These are phyloP conservation scores for Danio kyathit DNA, from an alignment of 2,797 vertebrate species.

Conservation along the genomic window DNA sequence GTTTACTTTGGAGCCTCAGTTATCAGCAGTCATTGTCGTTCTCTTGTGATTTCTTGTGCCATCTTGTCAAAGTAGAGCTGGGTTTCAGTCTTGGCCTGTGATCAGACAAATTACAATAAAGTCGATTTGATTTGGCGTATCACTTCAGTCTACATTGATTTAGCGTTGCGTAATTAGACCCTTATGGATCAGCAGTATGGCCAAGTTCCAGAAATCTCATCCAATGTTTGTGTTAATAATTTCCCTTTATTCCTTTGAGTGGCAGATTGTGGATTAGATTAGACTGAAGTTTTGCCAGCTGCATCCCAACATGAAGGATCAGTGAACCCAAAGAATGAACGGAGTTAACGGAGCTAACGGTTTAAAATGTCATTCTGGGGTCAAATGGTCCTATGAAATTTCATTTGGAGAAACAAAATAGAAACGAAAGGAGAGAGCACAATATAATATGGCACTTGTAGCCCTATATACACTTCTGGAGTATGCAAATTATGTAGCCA, in stretches of 20 bases:
- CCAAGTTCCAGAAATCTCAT: not conserved
- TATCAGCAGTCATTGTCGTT: conserved; percentile 17
- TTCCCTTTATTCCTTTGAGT: conserved; percentile 3
- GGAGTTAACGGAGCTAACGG: not conserved
- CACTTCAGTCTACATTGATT: conserved; percentile 17
- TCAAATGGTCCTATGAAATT: not conserved
- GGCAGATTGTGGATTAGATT: conserved; percentile 32
- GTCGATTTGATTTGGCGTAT: conserved; percentile 26
- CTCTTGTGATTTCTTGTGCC: conserved; percentile 13
- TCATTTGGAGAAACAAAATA: not conserved
- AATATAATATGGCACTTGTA: no score
- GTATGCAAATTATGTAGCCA: no score
- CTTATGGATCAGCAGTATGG: conserved; percentile 11
- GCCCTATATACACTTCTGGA: no score
- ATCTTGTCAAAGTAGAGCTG: conserved; percentile 9
- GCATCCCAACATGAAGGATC: conserved; percentile 9
- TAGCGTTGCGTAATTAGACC: conserved; percentile 17
- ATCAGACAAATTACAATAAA: conserved; percentile 32
- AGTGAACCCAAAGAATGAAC: conserved; percentile 1
- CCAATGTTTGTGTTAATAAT: conserved; percentile 25
- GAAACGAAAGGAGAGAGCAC: not conserved
- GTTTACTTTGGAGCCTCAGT: conserved; percentile 19
- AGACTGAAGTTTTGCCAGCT: conserved; percentile 13
- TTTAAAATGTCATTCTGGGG: not conserved
- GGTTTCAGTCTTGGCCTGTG: conserved; percentile 24